Conservation (phyloP, 2,888 invertebrate species). For the Horisme vitalbata region DNA sequence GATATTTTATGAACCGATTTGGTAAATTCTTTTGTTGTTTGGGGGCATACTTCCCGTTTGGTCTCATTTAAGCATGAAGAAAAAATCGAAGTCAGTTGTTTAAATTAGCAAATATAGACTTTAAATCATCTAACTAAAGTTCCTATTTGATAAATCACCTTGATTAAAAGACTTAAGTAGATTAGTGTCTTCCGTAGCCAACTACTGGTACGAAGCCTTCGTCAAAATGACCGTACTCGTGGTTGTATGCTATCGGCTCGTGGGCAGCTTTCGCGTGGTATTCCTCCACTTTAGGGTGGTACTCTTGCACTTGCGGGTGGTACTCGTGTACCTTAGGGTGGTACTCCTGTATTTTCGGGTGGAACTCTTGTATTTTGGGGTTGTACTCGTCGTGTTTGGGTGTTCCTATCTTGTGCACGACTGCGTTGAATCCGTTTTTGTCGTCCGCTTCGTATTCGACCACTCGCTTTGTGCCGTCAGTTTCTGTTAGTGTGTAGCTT, state of each 20-base stretch:
- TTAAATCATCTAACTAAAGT: too few relatives aligned
- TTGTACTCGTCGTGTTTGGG: conserved; percentile 56
- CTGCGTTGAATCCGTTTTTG: conserved; percentile 83
- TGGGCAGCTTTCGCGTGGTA: conserved; percentile 41
- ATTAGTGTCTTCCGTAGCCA: conserved; percentile 56
- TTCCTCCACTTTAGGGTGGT: conserved; percentile 34
- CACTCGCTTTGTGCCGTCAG: conserved; percentile 82
- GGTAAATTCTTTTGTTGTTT: too few relatives aligned
- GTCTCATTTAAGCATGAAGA: too few relatives aligned
- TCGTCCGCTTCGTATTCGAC: conserved; percentile 84
- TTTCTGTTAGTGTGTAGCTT: conserved; percentile 80
- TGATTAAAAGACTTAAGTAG: too few relatives aligned
- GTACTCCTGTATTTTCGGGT: conserved; percentile 52
- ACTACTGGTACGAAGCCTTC: conserved; percentile 62
- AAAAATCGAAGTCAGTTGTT: too few relatives aligned
- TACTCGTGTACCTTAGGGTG: conserved; percentile 28
- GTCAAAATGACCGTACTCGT: conserved; percentile 55
- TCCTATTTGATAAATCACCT: too few relatives aligned
- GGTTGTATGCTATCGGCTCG: conserved; percentile 49
- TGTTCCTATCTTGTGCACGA: conserved; percentile 80
- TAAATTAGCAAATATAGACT: too few relatives aligned
- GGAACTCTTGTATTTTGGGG: conserved; percentile 25
- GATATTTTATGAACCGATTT: too few relatives aligned
- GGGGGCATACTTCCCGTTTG: too few relatives aligned
- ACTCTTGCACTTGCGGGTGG: conserved; percentile 30